Evolutionary conservation across 2,888 invertebrate species (phyloP).

Genomic region (Arenicola marina): DNA sequence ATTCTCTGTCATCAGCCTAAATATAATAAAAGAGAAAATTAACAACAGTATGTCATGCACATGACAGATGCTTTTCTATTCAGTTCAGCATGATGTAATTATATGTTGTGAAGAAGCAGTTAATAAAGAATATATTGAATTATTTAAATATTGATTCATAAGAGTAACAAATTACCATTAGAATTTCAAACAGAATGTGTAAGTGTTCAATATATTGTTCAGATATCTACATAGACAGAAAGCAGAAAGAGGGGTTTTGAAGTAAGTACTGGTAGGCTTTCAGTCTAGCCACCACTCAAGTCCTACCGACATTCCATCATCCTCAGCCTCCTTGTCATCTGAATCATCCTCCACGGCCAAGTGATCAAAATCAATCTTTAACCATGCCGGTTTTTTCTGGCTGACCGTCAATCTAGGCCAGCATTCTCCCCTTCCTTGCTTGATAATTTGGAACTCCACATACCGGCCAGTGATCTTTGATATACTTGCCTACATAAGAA

Average conservation of each 20-base stretch:
- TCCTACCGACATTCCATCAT: not conserved
- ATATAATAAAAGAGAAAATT: not conserved
- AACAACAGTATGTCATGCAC: not conserved
- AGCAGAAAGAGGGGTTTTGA: too few relatives aligned
- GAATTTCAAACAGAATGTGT: too few relatives aligned
- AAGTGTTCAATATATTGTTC: too few relatives aligned
- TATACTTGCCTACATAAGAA: constrained; percentile 48
- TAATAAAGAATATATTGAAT: too few relatives aligned
- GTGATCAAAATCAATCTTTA: constrained; percentile 90
- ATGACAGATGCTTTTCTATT: not conserved
- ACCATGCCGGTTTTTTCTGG: constrained; percentile 85
- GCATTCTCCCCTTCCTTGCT: constrained; percentile 70
- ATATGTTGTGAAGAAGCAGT: too few relatives aligned
- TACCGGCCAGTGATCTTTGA: constrained; percentile 72
- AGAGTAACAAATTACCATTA: too few relatives aligned
- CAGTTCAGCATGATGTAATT: not conserved
- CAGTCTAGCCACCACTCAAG: not conserved
- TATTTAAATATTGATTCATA: too few relatives aligned
- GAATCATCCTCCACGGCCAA: constrained; percentile 76
- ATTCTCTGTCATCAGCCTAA: not conserved
- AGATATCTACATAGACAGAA: too few relatives aligned
- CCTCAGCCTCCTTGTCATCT: not conserved
- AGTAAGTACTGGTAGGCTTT: not conserved
- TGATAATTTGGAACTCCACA: constrained; percentile 76
- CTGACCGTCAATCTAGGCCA: constrained; percentile 85